Conservation (phyloP, 2,113 vertebrate genomes). For the Silurus meridionalis region DNA sequence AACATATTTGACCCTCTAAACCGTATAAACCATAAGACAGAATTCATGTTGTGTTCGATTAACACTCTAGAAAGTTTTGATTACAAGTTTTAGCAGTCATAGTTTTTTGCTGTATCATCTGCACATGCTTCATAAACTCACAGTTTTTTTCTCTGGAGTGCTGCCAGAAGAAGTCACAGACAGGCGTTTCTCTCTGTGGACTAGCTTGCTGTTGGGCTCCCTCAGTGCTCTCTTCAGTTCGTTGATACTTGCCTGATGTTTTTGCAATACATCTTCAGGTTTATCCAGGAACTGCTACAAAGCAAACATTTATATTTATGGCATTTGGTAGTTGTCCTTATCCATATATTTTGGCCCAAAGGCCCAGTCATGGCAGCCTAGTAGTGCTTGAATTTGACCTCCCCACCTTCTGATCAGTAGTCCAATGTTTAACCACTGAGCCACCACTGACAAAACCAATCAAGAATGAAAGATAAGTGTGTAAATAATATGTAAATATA, state of each 20-base stretch:
- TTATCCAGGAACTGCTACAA: constrained; percentile 92
- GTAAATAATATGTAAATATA: constrained; percentile 1
- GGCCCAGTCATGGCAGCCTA: too few species aligned
- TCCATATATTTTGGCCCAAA: too few species aligned
- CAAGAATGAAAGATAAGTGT: constrained; percentile 5
- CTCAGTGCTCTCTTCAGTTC: constrained; percentile 96
- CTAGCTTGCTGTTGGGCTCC: constrained; percentile 97
- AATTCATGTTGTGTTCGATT: constrained; percentile 25
- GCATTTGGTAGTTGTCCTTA: too few species aligned
- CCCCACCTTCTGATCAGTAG: not conserved
- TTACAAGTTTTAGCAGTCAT: constrained; percentile 22
- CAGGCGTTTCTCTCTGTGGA: constrained; percentile 87
- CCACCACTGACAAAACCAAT: not conserved
- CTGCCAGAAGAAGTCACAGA: constrained; percentile 82
- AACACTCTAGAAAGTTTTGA: constrained; percentile 9
- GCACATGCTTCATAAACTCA: constrained; percentile 57
- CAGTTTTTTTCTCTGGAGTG: constrained; percentile 84
- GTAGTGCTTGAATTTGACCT: too few species aligned
- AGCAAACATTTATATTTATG: constrained; percentile 3
- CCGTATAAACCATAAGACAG: not conserved
- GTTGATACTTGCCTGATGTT: constrained; percentile 99
- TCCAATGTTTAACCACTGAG: not conserved
- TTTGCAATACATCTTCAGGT: constrained; percentile 93
- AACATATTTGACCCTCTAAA: not conserved
- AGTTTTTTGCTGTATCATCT: not conserved